Conservation (phyloP, 2,113 vertebrate genomes). For the Galbula dea region DNA sequence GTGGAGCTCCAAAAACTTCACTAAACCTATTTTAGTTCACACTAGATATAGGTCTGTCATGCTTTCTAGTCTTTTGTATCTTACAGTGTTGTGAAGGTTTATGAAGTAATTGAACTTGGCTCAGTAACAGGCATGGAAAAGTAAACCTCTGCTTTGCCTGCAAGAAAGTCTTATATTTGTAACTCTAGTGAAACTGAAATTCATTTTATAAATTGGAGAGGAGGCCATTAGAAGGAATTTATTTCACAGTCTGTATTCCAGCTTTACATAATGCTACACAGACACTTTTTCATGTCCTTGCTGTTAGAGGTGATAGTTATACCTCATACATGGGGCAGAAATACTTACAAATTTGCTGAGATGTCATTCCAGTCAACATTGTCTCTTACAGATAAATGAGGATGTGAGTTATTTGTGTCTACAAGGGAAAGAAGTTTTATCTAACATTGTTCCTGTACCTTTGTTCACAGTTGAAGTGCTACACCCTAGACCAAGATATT, state of each 20-base stretch:
- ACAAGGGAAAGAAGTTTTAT: background rate
- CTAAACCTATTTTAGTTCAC: background rate
- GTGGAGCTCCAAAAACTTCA: background rate
- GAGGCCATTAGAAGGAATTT: background rate
- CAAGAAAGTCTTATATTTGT: background rate
- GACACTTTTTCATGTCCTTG: background rate
- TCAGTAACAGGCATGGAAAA: background rate
- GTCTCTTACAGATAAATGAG: background rate
- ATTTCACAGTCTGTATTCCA: background rate
- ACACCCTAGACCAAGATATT: conserved; percentile 12
- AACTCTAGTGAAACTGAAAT: background rate
- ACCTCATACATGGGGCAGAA: background rate
- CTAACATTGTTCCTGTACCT: background rate
- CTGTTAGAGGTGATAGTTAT: background rate
- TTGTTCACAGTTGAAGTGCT: conserved; percentile 14
- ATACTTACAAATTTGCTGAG: background rate
- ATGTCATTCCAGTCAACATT: background rate
- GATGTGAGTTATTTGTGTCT: background rate
- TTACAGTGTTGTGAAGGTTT: background rate
- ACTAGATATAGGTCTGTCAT: background rate
- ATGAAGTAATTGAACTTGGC: background rate
- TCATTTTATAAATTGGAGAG: background rate
- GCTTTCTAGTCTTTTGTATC: background rate
- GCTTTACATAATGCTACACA: background rate
- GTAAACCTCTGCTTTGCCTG: background rate